Base-by-base conservation (phyloP, 2,113 vertebrate species). In the Menidia beryllina region DNA sequence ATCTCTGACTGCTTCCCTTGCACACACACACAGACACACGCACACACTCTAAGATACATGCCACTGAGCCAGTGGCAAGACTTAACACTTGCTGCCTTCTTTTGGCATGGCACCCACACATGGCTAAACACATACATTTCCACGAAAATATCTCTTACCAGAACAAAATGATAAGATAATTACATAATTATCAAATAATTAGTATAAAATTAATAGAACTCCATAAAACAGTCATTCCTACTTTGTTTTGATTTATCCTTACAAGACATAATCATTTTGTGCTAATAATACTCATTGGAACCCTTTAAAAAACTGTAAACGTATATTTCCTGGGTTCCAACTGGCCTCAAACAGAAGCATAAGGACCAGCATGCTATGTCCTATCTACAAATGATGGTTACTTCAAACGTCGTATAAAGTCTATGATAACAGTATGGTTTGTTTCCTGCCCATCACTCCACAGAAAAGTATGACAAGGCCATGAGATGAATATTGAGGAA, bases 81-180 rank as follows among this genome's bases (percentile, higher is more conserved):
- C 71, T 85, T 85, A 86, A 89, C 82, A 88, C 69, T 64, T 69
- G 69, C 72, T 76, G 79, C 85, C 78, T 79, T 72, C 71, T 88
- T 54, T 69, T 69, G 69, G 62, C 84, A 81, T 77, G 21, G 58
- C 26, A 27, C 23, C 34, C 56, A 69, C 20, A 63, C 41, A 21
- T 38, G 39, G 21, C 9, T 11, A 41, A 13, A 10, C 49, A 48
- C 39, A 27, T 2, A 61, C 21, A 57, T 34, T 7, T 11, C 19
- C 20, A 34, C 53, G 38, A 26, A 27, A 60, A 57, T 34, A 48
- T 77, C 52, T 50, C 20, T 56, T 47, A 34, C 49, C 7, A 13
- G 23, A 27, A 34, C 39, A 52, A 7, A 50, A 26, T 75, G 39
- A 75, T 39, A 24, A 72, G 26, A 69, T 39, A 50, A 20, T 60